Evolutionary conservation across 2,797 vertebrate species (phyloP).

Genomic region (Aeoliscus strigatus): DNA sequence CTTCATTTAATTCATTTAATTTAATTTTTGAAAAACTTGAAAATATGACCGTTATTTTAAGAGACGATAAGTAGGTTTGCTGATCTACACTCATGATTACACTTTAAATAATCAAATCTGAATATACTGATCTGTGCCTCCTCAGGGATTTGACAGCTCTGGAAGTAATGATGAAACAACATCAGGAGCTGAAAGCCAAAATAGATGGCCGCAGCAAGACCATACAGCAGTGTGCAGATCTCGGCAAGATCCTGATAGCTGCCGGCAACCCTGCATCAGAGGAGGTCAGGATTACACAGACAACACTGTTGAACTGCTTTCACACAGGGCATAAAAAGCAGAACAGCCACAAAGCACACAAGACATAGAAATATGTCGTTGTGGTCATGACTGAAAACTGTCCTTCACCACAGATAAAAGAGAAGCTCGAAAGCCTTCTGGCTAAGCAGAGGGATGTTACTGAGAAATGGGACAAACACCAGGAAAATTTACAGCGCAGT

Average conservation of each 20-base stretch:
- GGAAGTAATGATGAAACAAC: conserved; percentile 87
- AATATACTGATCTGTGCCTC: conserved; percentile 13
- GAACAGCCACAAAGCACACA: background rate
- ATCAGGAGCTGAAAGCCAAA: conserved; percentile 89
- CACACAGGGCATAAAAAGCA: conserved; percentile 9
- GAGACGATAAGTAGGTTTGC: background rate
- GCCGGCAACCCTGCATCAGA: conserved; percentile 87
- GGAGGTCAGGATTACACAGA: conserved; percentile 71
- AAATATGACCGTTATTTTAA: too few relatives aligned
- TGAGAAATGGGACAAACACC: conserved; percentile 83
- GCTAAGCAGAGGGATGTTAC: conserved; percentile 84
- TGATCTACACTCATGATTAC: background rate
- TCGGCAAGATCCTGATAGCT: conserved; percentile 85
- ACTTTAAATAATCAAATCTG: conserved; percentile 1
- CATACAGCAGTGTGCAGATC: conserved; percentile 84
- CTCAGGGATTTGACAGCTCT: conserved; percentile 84
- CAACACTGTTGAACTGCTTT: conserved; percentile 9
- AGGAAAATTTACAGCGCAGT: conserved; percentile 75
- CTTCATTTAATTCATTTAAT: too few relatives aligned
- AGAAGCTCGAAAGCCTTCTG: conserved; percentile 87
- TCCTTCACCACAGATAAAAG: conserved; percentile 78
- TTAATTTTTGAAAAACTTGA: too few relatives aligned
- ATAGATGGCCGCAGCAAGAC: conserved; percentile 88
- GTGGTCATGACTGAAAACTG: conserved; percentile 19
- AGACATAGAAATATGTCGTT: conserved; percentile 7